Conservation (phyloP, 2,797 vertebrate genomes). For the Tragopan temminckii region DNA sequence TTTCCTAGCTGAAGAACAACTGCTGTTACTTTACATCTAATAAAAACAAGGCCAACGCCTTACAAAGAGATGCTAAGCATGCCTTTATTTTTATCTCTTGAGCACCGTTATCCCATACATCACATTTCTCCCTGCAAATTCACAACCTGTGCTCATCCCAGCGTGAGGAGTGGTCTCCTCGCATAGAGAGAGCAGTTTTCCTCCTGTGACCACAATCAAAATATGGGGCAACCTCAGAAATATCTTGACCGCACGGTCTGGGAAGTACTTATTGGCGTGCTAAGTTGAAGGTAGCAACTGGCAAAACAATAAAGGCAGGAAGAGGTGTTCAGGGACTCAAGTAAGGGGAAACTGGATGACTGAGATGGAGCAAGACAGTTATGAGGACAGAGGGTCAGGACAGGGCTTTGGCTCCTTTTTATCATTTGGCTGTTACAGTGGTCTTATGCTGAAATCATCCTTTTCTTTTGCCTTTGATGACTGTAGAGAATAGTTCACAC, state of each 20-base stretch:
- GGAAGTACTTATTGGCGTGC: constrained; percentile 43
- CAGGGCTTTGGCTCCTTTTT: constrained; percentile 1
- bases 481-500: background rate
- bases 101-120: background rate
- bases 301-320: constrained; percentile 64
- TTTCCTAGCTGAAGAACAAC: background rate
- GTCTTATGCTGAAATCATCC: background rate
- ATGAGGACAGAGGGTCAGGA: constrained; percentile 18
- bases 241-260: background rate
- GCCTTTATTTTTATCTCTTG: background rate
- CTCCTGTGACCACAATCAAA: background rate
- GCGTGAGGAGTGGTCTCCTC: background rate
- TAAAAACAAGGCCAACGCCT: background rate
- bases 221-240: background rate
- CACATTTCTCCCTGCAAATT: background rate
- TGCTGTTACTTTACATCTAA: background rate
- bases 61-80: background rate
- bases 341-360: constrained; percentile 36
- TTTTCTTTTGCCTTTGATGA: constrained; percentile 37
- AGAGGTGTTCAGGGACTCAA: constrained; percentile 30
- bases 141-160: background rate
- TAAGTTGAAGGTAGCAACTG: constrained; percentile 59
- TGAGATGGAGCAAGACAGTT: constrained; percentile 32
- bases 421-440: background rate
- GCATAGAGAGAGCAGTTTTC: background rate